These are phyloP conservation scores for Ageneiosus marmoratus DNA, from an alignment of 2,113 vertebrate genomes.

Conservation along the genomic window DNA sequence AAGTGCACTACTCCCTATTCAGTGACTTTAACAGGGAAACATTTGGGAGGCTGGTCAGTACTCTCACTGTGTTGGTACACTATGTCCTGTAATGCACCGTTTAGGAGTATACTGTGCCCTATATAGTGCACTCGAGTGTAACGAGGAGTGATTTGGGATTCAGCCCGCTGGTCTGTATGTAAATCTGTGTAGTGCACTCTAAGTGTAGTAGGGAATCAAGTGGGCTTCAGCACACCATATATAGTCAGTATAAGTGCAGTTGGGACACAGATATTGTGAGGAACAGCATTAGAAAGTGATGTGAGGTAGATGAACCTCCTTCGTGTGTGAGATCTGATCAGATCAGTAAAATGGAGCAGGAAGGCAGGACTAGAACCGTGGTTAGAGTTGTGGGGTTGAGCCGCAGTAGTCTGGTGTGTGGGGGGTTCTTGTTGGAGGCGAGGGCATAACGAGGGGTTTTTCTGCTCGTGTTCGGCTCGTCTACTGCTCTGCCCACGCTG, in stretches of 20 bases:
- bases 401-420: not conserved
- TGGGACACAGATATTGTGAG: not conserved
- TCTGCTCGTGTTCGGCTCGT: constrained; percentile 37
- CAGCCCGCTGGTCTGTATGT: not conserved
- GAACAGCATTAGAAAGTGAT: not conserved
- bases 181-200: not conserved
- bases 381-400: not conserved
- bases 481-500: constrained; percentile 58
- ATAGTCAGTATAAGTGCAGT: not conserved
- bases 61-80: too few relatives aligned
- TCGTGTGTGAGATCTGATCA: not conserved
- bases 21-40: too few relatives aligned
- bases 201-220: not conserved
- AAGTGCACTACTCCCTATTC: too few relatives aligned
- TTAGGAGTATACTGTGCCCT: too few relatives aligned
- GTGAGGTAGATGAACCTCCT: not conserved
- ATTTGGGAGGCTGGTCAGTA: too few relatives aligned
- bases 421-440: not conserved
- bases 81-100: too few relatives aligned
- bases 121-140: too few relatives aligned
- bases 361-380: not conserved
- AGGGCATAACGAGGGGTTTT: constrained; percentile 12
- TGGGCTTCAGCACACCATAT: not conserved
- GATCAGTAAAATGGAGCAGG: not conserved
- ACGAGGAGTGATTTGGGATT: too few relatives aligned